A percentile compares a stretch with the other conserved stretches of the same genome.
These are phyloP conservation scores for Chondrosia reniformis DNA, from an alignment of 37 sponge, comb jelly and placozoan species.

Conservation along the genomic window DNA sequence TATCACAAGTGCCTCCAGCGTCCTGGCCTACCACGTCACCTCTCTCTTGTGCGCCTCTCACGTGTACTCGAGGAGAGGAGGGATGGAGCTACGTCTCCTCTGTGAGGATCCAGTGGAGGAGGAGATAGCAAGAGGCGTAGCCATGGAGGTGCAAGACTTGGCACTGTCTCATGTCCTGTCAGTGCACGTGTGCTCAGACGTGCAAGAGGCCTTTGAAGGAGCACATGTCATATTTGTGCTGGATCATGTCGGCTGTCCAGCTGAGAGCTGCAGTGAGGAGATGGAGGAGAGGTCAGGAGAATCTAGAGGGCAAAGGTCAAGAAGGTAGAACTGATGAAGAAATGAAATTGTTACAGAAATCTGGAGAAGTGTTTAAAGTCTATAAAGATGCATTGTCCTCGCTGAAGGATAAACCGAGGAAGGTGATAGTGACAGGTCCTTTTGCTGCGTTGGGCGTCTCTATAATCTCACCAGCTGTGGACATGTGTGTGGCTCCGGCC, in stretches of 20 bases:
- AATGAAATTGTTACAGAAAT: no score
- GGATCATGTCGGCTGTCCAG: not conserved
- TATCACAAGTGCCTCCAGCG: slow-evolving; percentile 49
- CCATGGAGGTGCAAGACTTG: slow-evolving; percentile 72
- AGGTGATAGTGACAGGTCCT: slow-evolving; percentile 46
- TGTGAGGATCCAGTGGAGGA: slow-evolving; percentile 2
- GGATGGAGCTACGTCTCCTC: slow-evolving; percentile 47
- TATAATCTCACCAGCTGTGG: slow-evolving; percentile 27
- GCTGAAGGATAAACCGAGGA: slow-evolving; percentile 36
- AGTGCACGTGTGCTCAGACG: slow-evolving; percentile 2
- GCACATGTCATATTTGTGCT: slow-evolving; percentile 46
- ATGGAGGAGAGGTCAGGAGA: no score
- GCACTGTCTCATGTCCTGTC: slow-evolving; percentile 41
- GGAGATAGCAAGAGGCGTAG: slow-evolving; percentile 24
- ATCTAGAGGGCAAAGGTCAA: no score
- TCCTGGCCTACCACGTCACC: slow-evolving; percentile 54
- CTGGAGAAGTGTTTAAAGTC: no score
- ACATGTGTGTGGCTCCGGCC: slow-evolving; percentile 32
- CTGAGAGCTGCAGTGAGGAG: not conserved
- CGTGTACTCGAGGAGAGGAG: slow-evolving; percentile 29
- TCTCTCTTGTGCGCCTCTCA: not conserved
- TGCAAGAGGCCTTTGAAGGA: slow-evolving; percentile 46
- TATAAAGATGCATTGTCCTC: no score
- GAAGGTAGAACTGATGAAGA: no score
- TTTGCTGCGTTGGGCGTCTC: slow-evolving; percentile 43